A percentile compares a stretch with the other conserved stretches of the same genome.
Conservation (phyloP, 2,113 vertebrate species). For the Stercorarius parasiticus region DNA sequence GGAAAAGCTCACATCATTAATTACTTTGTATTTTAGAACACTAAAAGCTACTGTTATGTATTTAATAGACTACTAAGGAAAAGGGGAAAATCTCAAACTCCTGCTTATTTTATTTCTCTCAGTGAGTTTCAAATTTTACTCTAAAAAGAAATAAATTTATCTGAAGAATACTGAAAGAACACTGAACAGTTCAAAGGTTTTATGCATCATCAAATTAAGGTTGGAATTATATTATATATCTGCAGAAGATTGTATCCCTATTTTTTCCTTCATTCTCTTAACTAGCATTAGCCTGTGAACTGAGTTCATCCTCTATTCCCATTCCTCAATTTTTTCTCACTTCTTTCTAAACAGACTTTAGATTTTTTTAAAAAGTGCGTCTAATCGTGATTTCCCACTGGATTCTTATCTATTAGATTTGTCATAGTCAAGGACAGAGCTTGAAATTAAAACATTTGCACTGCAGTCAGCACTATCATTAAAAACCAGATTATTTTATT, state of each 20-base stretch:
- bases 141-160: background rate
- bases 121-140: background rate
- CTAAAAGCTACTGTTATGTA: background rate
- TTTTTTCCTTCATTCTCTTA: background rate
- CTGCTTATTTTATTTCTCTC: background rate
- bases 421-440: background rate
- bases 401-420: background rate
- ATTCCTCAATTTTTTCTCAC: background rate
- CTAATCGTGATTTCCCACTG: background rate
- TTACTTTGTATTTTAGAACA: background rate
- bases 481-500: background rate
- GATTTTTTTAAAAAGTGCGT: background rate
- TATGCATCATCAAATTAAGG: background rate
- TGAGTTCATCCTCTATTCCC: background rate
- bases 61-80: background rate
- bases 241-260: background rate
- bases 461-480: background rate
- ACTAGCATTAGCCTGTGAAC: background rate
- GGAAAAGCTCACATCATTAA: background rate
- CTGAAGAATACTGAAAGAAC: background rate
- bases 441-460: background rate
- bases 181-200: background rate
- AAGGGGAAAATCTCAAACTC: background rate
- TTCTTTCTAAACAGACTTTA: background rate
- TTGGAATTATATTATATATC: background rate